A percentile compares a stretch with the other conserved stretches of the same genome.
phyloP scores from a whole-genome alignment of 2,888 invertebrate species.

The Hymenopus coronatus region DNA sequence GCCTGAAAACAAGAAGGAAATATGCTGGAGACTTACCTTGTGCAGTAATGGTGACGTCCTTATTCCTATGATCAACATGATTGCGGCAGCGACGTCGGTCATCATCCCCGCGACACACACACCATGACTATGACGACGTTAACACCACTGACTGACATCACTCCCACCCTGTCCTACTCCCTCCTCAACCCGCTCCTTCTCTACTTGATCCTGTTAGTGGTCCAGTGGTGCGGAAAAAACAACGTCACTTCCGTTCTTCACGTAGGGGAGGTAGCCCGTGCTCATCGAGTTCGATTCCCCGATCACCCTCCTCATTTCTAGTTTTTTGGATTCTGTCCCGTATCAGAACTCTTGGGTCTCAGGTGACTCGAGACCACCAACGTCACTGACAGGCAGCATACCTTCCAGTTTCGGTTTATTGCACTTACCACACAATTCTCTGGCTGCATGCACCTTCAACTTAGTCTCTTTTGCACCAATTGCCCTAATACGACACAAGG shows the following conservation, averaged over 20 bases:
- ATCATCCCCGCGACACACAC: background rate
- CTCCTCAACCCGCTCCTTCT: background rate
- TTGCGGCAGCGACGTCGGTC: background rate
- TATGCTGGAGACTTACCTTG: background rate
- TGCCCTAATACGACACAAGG: too few species aligned
- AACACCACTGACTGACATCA: background rate
- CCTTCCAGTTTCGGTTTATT: too few species aligned
- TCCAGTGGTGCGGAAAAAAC: slow-evolving; percentile 24
- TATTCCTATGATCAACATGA: background rate
- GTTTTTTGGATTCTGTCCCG: background rate
- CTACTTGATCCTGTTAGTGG: slow-evolving; percentile 27
- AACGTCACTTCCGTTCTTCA: slow-evolving; percentile 27
- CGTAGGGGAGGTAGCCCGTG: background rate
- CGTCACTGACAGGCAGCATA: too few species aligned
- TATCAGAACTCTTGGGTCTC: background rate
- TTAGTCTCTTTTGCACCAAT: too few species aligned
- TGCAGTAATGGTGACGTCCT: background rate
- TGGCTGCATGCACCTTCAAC: too few species aligned
- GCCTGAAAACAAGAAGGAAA: too few species aligned
- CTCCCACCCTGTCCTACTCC: background rate
- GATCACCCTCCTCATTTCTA: background rate
- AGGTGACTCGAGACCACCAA: too few species aligned
- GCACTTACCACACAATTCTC: too few species aligned
- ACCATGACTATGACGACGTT: background rate
- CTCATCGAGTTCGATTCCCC: background rate